Evolutionary conservation across 2,113 vertebrate genomes (phyloP).

Genomic region (Xiphophorus maculatus): DNA sequence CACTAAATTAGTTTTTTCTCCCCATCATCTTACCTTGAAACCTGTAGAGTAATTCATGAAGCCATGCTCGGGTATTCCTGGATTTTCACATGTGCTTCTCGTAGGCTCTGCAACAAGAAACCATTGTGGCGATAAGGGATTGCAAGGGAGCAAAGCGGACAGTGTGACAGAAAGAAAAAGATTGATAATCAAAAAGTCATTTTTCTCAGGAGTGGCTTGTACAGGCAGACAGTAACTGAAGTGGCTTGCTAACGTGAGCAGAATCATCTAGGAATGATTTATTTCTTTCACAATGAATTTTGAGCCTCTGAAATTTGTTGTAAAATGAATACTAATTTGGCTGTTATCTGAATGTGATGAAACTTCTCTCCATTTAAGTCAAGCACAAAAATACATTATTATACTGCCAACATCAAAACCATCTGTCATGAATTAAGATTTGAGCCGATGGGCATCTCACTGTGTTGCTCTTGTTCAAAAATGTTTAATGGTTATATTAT

Average conservation of each 20-base stretch:
- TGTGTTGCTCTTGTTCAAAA: not conserved
- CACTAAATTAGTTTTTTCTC: not conserved
- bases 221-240: constrained; percentile 36
- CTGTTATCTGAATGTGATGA: not conserved
- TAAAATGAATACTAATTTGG: not conserved
- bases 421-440: too few relatives aligned
- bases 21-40: constrained; percentile 86
- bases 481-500: too few relatives aligned
- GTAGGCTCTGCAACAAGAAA: constrained; percentile 85
- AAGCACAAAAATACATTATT: not conserved
- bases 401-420: not conserved
- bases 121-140: constrained; percentile 28
- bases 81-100: constrained; percentile 92
- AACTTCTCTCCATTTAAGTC: not conserved
- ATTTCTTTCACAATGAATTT: constrained; percentile 3
- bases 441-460: not conserved
- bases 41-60: constrained; percentile 95
- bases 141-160: constrained; percentile 30
- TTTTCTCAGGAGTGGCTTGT: constrained; percentile 39
- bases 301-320: not conserved
- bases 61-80: constrained; percentile 90
- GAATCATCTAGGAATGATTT: constrained; percentile 2
- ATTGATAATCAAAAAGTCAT: constrained; percentile 46
- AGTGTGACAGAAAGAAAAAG: constrained; percentile 39
- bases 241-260: constrained; percentile 13